phyloP scores from a whole-genome alignment of 2,797 vertebrate species.

The Menidia menidia region DNA sequence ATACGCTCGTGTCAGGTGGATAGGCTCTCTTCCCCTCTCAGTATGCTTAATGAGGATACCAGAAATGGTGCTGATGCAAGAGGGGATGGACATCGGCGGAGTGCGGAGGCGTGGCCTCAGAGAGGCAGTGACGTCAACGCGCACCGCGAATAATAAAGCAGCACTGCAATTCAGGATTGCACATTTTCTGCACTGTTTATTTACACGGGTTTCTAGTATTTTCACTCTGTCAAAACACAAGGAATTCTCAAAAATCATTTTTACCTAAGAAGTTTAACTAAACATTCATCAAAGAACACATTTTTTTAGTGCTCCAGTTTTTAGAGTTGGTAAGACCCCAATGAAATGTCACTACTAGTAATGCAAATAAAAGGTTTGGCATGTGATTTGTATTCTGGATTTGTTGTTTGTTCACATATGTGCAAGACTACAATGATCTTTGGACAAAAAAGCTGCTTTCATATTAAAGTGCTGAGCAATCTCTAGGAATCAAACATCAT shows the following conservation, averaged over 20 bases:
- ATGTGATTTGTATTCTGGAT: no score
- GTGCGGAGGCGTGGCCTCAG: conserved; percentile 69
- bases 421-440: no score
- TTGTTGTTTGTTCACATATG: no score
- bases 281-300: neutral
- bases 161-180: conserved; percentile 25
- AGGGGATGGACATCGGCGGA: conserved; percentile 51
- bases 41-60: conserved; percentile 53
- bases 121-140: conserved; percentile 72
- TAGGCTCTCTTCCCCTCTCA: conserved; percentile 51
- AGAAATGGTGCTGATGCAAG: conserved; percentile 81
- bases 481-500: no score
- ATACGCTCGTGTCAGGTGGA: conserved; percentile 50
- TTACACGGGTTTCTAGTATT: neutral
- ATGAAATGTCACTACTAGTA: no score
- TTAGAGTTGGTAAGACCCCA: no score
- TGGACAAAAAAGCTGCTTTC: no score
- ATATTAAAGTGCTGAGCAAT: no score
- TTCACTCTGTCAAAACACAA: neutral
- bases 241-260: neutral
- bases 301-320: no score
- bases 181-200: neutral
- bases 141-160: conserved; percentile 46
- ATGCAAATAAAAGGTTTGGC: no score
- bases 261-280: neutral